These are phyloP conservation scores for Acanthis flammea DNA, from an alignment of 2,797 vertebrate species.

Conservation along the genomic window DNA sequence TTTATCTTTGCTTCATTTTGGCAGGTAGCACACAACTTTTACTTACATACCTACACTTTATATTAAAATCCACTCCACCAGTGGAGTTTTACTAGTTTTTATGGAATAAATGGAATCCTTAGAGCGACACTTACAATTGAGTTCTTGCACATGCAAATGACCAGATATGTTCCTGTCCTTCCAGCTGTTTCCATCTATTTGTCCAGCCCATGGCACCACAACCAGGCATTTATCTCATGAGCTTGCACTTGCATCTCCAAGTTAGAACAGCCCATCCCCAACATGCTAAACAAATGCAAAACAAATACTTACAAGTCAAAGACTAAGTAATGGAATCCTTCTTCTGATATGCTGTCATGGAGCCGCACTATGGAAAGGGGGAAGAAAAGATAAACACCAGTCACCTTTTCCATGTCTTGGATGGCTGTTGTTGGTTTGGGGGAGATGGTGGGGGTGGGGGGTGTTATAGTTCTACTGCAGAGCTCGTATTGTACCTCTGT, in stretches of 20 bases:
- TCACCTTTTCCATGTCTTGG: not conserved
- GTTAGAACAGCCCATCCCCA: not conserved
- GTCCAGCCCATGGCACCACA: not conserved
- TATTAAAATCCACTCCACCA: not conserved
- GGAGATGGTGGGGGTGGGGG: not conserved
- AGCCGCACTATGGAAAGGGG: constrained; percentile 85
- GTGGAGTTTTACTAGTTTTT: not conserved
- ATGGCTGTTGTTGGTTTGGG: not conserved
- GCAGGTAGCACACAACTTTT: not conserved
- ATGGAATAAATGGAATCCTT: not conserved
- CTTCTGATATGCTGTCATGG: constrained; percentile 99
- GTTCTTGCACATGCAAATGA: not conserved
- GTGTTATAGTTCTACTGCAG: not conserved
- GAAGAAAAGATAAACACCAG: constrained; percentile 18
- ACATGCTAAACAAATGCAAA: not conserved
- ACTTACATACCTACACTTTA: not conserved
- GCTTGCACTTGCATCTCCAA: not conserved
- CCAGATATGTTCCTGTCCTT: not conserved
- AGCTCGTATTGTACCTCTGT: not conserved
- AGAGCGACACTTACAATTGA: not conserved
- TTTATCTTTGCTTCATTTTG: not conserved
- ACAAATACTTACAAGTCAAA: constrained; percentile 96
- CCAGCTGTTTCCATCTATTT: not conserved
- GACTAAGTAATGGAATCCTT: constrained; percentile 97
- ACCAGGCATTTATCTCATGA: not conserved